Base-by-base conservation (phyloP, 2,113 vertebrate genomes). In the Syrrhaptes paradoxus region DNA sequence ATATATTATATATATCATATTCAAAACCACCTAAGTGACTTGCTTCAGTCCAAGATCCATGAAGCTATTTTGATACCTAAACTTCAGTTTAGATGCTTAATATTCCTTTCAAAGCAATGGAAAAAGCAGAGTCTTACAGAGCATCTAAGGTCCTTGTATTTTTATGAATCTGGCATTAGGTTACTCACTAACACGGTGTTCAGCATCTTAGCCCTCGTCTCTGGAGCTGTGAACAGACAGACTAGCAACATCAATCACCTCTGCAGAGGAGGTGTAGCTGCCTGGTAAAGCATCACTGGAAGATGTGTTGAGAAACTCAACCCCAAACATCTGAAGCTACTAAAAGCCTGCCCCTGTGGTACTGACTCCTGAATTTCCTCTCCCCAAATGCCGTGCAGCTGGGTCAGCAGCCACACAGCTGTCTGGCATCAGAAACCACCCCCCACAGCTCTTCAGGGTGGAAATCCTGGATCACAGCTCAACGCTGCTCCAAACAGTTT, bases 401-500 rank as follows among this genome's bases (percentile, higher is more conserved):
- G 94, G 73, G 73, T 76, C 91, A 91, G 95, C 94, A 95, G 82
- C 79, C 85, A 86, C 75, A 80, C 96, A 96, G 95, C 88, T 96
- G 91, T 89, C 91, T 94, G 94, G 67, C 91, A 94, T 94, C 95
- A 91, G 68, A 90, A 94, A 74, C 16, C 59, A 38, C 80, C 74
- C 84, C 91, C 78, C 71, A 49, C 74, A 89, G 94, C 82, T 92
- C 79, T 36, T 93, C 67, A 71, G 92, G 71, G 83, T 90, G 85
- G 92, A 96, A 95, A 95, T 86, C 83, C 82, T 70, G 58, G 88
- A 95, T 93, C 85, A 85, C 70, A 77, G 86, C 61, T 95, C 74
- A 6, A 84, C 7, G 7, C 58, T 61, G 83, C 76, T 95, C 83
- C 78, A 25, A 85, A 54, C 36, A 43, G 80, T 72, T 95, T 89